phyloP scores from a whole-genome alignment of 2,797 vertebrate species.

The Dendrocincla tyrannina region DNA sequence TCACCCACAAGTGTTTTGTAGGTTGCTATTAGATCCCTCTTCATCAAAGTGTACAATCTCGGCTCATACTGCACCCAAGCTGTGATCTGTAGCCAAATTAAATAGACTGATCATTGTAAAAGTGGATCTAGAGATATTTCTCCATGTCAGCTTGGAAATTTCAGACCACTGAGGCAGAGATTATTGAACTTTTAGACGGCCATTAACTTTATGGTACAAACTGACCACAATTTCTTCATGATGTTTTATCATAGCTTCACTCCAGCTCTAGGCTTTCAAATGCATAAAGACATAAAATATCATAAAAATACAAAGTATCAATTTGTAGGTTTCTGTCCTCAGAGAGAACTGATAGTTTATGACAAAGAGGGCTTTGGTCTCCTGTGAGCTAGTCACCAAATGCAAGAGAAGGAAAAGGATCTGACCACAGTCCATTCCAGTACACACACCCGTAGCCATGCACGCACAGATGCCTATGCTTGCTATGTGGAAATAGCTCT shows the following conservation, averaged over 20 bases:
- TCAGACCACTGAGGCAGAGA: not conserved
- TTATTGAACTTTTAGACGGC: not conserved
- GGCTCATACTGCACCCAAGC: not conserved
- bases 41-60: not conserved
- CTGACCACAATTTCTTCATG: not conserved
- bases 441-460: accelerated
- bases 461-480: accelerated
- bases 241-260: not conserved
- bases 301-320: not conserved
- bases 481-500: not conserved
- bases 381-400: not conserved
- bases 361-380: not conserved
- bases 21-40: not conserved
- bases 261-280: not conserved
- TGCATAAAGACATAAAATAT: not conserved
- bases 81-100: not conserved
- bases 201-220: not conserved
- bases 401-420: not conserved
- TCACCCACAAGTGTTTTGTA: not conserved
- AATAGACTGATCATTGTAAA: not conserved
- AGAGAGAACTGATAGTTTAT: not conserved
- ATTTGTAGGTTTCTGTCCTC: not conserved
- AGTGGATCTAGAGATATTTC: not conserved
- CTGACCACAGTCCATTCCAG: not conserved
- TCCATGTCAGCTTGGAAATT: not conserved